Percentiles rank a stretch among this genome's conserved stretches.
Conservation (phyloP, 2,888 invertebrate genomes). For the Chloromyia formosa region DNA sequence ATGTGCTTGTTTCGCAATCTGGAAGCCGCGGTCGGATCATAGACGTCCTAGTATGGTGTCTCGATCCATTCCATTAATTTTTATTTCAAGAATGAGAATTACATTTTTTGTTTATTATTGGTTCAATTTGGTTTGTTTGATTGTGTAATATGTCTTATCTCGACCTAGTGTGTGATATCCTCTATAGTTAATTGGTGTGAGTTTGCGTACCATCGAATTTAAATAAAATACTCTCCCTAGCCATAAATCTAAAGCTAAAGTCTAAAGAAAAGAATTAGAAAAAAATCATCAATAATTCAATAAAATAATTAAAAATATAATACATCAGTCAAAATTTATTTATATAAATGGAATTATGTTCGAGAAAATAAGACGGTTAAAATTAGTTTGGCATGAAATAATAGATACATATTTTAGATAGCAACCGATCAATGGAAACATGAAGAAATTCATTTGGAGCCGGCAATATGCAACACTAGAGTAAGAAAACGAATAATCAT, state of each 20-base stretch:
- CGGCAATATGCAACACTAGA: conserved; percentile 23
- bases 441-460: conserved; percentile 31
- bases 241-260: not conserved
- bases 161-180: conserved; percentile 19
- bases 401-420: conserved; percentile 43
- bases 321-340: not conserved
- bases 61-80: not conserved
- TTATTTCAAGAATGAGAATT: not conserved
- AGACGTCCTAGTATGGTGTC: not conserved
- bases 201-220: not conserved
- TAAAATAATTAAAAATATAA: too few relatives aligned
- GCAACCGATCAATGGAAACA: conserved; percentile 30
- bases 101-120: not conserved
- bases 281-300: too few relatives aligned
- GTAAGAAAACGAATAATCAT: conserved; percentile 30
- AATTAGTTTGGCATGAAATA: conserved; percentile 29
- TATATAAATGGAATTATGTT: too few relatives aligned
- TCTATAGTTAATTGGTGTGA: conserved; percentile 25
- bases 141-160: conserved; percentile 16
- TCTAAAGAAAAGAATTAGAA: not conserved
- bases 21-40: conserved; percentile 3
- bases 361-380: not conserved
- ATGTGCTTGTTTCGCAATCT: conserved; percentile 43
- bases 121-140: conserved; percentile 4
- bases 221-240: not conserved